Base-by-base conservation (phyloP, 2,888 invertebrate genomes). In the Sarcophaga subvicina region DNA sequence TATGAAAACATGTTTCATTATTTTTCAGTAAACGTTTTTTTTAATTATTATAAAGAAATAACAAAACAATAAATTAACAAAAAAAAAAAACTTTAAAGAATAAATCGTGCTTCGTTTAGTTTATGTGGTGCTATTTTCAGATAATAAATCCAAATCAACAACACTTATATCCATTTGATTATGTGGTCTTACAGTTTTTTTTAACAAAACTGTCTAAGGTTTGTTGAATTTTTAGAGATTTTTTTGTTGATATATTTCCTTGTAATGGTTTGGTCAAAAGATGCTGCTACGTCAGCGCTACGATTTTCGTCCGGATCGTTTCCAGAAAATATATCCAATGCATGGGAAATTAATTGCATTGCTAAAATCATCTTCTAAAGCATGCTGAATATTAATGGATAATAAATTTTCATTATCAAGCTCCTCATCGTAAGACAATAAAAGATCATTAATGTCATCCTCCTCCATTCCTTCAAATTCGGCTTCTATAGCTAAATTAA, bases 101-200 rank as follows among this genome's bases (percentile, higher is more conserved):
- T 3, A 69, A 37, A 45, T 69, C 17, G n/a, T 69, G 47, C 45
- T 49, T 49, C 59, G 59, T 60, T 60, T 71, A 27, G 59, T 25
- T 71, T 27, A 25, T 27, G 27, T 71, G 54, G 37, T 17, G 22
- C 59, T 72, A 27, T 72, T 6, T 60, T 69, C 54, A 54, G 45
- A 17, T 37, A 22, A 76, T 76, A 76, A 59, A 76, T 76, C 59
- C 66, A 76, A 76, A 54, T 66, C 66, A 76, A 66, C 59, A 66
- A 76, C 76, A 76, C 76, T 75, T 75, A 62, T 54, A 76, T 66
- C 76, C 62, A 66, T 60, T 77, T 77, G 66, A 77, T 67, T 17
- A 69, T 5, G 27, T 66, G 69, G 67, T 71, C 54, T 71, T 71
- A 59, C 54, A 14, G 71, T 22, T 54, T 54, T 54, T 25, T 59